Evolutionary conservation across 2,888 invertebrate genomes (phyloP).

Genomic region (Isoperla grammatica): DNA sequence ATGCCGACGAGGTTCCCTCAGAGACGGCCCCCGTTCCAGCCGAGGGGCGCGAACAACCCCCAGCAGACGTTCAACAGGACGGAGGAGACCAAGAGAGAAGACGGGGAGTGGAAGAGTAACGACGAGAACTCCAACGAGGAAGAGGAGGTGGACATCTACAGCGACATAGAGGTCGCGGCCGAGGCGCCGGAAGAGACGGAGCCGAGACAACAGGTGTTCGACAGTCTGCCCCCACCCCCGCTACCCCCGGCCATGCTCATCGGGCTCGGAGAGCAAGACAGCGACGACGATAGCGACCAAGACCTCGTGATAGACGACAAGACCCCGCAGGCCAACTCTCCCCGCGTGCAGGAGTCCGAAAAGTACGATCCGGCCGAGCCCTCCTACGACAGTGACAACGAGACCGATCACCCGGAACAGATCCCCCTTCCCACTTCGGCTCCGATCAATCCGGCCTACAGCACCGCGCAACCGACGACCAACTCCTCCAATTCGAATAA

Average conservation of each 20-base stretch:
- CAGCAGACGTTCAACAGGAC: conserved; percentile 11
- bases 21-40: conserved; percentile 27
- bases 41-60: conserved; percentile 17
- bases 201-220: conserved; percentile 17
- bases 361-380: conserved; percentile 55
- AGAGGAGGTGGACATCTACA: conserved; percentile 55
- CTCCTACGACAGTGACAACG: conserved; percentile 42
- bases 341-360: conserved; percentile 36
- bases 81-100: conserved; percentile 24
- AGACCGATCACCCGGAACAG: conserved; percentile 20
- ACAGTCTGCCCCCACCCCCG: conserved; percentile 34
- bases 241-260: conserved; percentile 35
- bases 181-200: conserved; percentile 3
- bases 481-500: too few species aligned
- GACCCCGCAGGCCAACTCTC: conserved; percentile 30
- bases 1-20: conserved; percentile 21
- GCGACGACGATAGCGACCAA: conserved; percentile 52
- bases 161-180: conserved; percentile 50
- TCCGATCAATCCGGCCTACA: not conserved
- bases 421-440: conserved; percentile 21
- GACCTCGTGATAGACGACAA: conserved; percentile 52
- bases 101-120: conserved; percentile 8
- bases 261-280: conserved; percentile 41
- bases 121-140: conserved; percentile 32
- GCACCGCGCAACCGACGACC: not conserved